phyloP scores from a whole-genome alignment of 2,113 vertebrate species.

The Casuarius casuarius region DNA sequence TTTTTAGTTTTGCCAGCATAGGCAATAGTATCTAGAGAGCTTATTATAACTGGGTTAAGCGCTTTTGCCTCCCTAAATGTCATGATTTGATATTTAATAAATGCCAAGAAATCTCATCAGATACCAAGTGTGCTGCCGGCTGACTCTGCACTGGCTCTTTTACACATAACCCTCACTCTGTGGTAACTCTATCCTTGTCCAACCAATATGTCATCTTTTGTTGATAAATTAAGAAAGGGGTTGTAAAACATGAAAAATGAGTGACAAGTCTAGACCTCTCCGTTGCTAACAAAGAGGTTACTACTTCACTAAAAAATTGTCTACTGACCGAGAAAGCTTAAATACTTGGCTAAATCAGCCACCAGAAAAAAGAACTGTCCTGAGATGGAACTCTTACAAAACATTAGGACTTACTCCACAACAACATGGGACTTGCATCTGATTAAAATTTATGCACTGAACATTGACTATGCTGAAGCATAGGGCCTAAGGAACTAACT shows the following conservation, averaged over 20 bases:
- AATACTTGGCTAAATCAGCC: background rate
- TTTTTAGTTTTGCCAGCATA: background rate
- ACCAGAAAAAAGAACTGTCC: background rate
- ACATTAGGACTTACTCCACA: background rate
- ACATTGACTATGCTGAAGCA: background rate
- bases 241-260: background rate
- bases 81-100: conserved; percentile 34
- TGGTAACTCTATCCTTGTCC: background rate
- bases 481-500: background rate
- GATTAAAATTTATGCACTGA: background rate
- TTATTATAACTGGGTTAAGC: conserved; percentile 18
- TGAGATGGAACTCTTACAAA: background rate
- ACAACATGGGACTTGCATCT: background rate
- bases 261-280: background rate
- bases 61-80: conserved; percentile 10
- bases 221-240: background rate
- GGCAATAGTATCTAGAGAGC: background rate
- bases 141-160: background rate
- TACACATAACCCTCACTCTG: background rate
- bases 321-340: background rate
- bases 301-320: background rate
- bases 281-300: background rate
- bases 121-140: background rate
- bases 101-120: conserved; percentile 3
- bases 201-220: background rate